A percentile compares a stretch with the other conserved stretches of the same genome.
Evolutionary conservation across 2,888 invertebrate genomes (phyloP).

Genomic region (Phyto melanocephala): DNA sequence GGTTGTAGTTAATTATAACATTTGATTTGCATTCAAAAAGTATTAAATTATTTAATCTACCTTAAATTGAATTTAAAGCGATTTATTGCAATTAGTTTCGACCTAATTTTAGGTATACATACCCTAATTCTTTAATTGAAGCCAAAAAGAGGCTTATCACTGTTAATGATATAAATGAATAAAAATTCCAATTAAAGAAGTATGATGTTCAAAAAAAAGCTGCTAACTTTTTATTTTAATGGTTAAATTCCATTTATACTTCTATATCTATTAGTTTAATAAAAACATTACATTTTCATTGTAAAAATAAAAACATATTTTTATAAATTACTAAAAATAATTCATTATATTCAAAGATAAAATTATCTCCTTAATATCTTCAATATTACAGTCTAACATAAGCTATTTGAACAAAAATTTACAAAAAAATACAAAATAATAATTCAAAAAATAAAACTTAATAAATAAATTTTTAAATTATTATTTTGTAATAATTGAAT

Average conservation of each 20-base stretch:
- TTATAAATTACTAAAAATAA: constrained; percentile 73
- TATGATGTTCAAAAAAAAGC: constrained; percentile 81
- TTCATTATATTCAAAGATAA: constrained; percentile 72
- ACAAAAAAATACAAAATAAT: constrained; percentile 57
- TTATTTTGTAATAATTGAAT: constrained; percentile 79
- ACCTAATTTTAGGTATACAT: constrained; percentile 78
- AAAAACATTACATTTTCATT: constrained; percentile 81
- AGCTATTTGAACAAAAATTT: constrained; percentile 75
- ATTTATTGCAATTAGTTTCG: constrained; percentile 80
- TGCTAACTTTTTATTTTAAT: constrained; percentile 82
- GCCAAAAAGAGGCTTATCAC: constrained; percentile 82
- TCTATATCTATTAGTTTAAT: constrained; percentile 80
- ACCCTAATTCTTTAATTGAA: constrained; percentile 80
- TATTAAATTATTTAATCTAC: constrained; percentile 76
- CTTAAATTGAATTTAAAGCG: constrained; percentile 79
- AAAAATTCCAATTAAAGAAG: constrained; percentile 82
- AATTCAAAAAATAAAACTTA: constrained; percentile 79
- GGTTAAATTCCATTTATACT: constrained; percentile 71
- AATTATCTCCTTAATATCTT: constrained; percentile 78
- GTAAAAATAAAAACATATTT: constrained; percentile 80
- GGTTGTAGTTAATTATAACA: constrained; percentile 71
- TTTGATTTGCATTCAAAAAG: constrained; percentile 76
- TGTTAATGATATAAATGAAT: constrained; percentile 67
- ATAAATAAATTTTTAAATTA: constrained; percentile 79
- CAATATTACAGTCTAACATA: constrained; percentile 79